Evolutionary conservation across 2,888 invertebrate species (phyloP), one percentile per base, ranked within the genome.

Genomic region (Calliphora vomitoria): DNA sequence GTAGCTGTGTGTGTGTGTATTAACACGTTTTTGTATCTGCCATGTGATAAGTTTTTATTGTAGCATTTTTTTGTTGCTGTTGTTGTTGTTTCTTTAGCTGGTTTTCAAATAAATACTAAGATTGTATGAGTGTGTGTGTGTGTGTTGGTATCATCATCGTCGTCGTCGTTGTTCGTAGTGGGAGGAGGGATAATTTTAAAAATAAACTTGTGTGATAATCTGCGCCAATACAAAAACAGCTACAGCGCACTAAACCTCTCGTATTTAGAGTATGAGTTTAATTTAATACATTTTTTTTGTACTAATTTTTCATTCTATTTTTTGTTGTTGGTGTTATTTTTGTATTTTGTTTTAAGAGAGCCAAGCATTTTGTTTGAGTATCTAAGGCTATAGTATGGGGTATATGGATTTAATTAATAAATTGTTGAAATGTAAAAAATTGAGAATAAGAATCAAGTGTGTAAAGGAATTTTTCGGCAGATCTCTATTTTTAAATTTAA

Each of bases 171-270:
- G 41, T 55, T 79, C 31, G 75, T 64, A 85, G 83, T 85, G 84
- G 83, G 88, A 74, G 88, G 86, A 85, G 79, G 89, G 76, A 79
- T 87, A 82, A 60, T 79, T 68, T 80, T 74, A 75, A 86, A 88
- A 84, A 86, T 81, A 86, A 85, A 88, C 89, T 86, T 84, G 81
- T 84, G 80, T 89, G 90, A 90, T 91, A 91, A 91, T 91, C 92
- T 90, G 87, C 89, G 87, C 90, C 90, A 91, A 90, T 90, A 89
- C 89, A 82, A 75, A 83, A 85, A 84, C 88, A 74, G 87, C 87
- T 87, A 82, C 85, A 87, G 87, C 87, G 87, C 87, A 87, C 87
- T 83, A 86, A 88, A 82, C 85, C 85, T 85, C 85, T 75, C 76
- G 47, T 69, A 62, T 75, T 53, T 66, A 44, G 50, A 75, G 80